A percentile compares a stretch with the other conserved stretches of the same genome.
These are phyloP conservation scores for Nephotettix cincticeps DNA, from an alignment of 1,140 invertebrate species.

Conservation along the genomic window DNA sequence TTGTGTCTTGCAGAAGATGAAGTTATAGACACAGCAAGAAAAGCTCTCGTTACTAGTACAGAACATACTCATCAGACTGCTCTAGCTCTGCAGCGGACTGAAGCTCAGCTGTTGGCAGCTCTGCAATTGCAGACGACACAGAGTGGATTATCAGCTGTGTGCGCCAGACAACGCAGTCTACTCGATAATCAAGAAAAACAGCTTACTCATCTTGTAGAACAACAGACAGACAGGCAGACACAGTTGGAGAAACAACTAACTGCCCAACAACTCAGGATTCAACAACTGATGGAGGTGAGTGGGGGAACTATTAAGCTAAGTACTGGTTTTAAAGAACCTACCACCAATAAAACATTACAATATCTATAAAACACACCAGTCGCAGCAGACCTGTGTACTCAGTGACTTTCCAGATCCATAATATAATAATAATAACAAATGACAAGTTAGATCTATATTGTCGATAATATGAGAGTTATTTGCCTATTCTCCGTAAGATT, in stretches of 20 bases:
- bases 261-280: constrained; percentile 1
- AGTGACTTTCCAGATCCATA: no score
- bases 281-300: background rate
- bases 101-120: constrained; percentile 8
- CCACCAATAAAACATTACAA: no score
- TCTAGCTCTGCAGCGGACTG: constrained; percentile 13
- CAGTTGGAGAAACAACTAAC: background rate
- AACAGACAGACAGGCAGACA: background rate
- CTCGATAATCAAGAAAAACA: constrained; percentile 1
- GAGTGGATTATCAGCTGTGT: background rate
- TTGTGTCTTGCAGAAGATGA: background rate
- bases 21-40: background rate
- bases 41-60: background rate
- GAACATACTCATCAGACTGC: constrained; percentile 1
- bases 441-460: no score
- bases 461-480: no score
- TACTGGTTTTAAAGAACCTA: no score
- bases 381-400: no score
- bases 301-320: background rate
- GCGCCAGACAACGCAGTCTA: background rate
- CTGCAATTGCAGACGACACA: constrained; percentile 1
- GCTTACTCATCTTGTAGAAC: background rate
- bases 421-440: no score
- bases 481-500: no score
- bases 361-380: no score